Base-by-base conservation (phyloP, 2,113 vertebrate genomes). In the Hylia prasina region DNA sequence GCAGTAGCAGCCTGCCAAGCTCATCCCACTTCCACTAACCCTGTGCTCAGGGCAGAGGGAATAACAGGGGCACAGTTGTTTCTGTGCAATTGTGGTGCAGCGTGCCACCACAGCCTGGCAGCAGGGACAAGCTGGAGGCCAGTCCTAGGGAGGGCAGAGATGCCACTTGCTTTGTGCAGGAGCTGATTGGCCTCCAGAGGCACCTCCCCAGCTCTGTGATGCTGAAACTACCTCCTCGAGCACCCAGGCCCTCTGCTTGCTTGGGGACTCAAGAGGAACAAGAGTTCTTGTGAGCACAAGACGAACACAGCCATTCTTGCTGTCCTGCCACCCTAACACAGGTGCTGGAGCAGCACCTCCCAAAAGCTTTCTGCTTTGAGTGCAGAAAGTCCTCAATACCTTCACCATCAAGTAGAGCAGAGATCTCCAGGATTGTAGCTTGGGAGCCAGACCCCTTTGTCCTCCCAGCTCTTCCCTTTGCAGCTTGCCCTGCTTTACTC, bases 301-400 rank as follows among this genome's bases (percentile, higher is more conserved):
- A 35, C 51, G 40, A 20, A 42, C 22, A 2, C 0, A 0, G 60
- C 20, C 15, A 0, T 33, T 53, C 64, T 42, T 25, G 10, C 35
- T 39, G 11, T 58, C 71, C 28, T 56, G 47, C 24, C 35, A n/a
- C 20, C 22, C 28, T 13, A 24, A 15, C 35, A 37, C 42, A 63
- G 37, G 22, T 22, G 44, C 63, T 54, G 51, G 12, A 27, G 17
- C 50, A 39, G 33, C 37, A 53, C 47, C 27, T 63, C 35, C 23
- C 53, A 37, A 68, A 76, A 76, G 17, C 17, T 31, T 2, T n/a
- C n/a, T n/a, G n/a, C n/a, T 22, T 1, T 12, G 50, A 40, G 40
- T 10, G 13, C 31, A 33, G 30, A 28, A 79, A 57, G 42, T 7
- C 11, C 50, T 82, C 20, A 20, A 1, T 37, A 28, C 24, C 42